Base-by-base conservation (phyloP, 2,113 vertebrate species). In the Ochotona princeps region DNA sequence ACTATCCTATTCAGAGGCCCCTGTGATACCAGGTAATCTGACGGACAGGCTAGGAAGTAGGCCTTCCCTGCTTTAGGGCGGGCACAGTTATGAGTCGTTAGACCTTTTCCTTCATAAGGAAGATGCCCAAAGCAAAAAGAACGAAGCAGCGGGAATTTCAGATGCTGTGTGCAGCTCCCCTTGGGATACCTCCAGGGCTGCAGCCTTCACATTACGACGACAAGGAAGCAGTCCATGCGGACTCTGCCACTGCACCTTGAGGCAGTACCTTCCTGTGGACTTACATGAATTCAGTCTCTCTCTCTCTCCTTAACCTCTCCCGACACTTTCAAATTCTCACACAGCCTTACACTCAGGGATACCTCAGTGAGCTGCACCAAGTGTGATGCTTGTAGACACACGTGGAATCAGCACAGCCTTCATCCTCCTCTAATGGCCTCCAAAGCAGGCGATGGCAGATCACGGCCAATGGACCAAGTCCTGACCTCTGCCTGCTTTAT, bases 91-190 rank as follows among this genome's bases (percentile, higher is more conserved):
- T 28, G n/a, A 80, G 91, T 23, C 92, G 63, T 82, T 38, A 66
- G 49, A 51, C 8, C 67, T 35, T 69, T 87, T 74, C 32, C 73
- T 87, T 87, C 87, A 83, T 72, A 84, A 82, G 73, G 69, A 38
- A 81, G 87, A 74, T 79, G 87, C 94, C 89, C 84, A 95, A 61
- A 96, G 91, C 87, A 87, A 85, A 92, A 61, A 67, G 20, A 72
- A 18, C 7, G 32, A 69, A 82, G 81, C 23, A 61, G 72, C n/a
- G 92, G 70, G 67, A 87, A 90, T 94, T 74, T 92, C 93, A 87
- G 94, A 87, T 23, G 18, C 72, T 47, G 25, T 17, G 67, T 47
- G 11, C 38, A 69, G 10, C n/a, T 90, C 75, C 86, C 87, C 72
- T 25, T 32, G 72, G 75, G 89, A 66, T 17, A 44, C 38, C 51